phyloP scores from a whole-genome alignment of 2,888 invertebrate species.

The Lampropteryx suffumata region DNA sequence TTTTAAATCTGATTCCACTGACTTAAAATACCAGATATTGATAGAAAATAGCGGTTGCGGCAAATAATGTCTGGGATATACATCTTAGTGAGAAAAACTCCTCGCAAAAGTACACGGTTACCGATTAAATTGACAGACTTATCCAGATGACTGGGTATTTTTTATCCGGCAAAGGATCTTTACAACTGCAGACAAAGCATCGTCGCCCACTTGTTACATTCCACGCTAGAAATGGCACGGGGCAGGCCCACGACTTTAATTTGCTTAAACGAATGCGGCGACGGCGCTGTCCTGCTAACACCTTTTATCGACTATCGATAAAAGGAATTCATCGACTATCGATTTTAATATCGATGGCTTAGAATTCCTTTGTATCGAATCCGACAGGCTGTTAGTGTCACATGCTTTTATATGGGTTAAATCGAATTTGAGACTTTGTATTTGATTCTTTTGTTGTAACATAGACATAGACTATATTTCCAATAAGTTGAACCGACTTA shows the following conservation, averaged over 20 bases:
- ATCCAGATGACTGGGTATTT: neutral
- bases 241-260: constrained; percentile 29
- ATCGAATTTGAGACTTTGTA: constrained; percentile 28
- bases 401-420: constrained; percentile 42
- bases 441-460: constrained; percentile 14
- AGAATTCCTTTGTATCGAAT: constrained; percentile 10
- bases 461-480: constrained; percentile 1
- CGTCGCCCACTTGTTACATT: constrained; percentile 34
- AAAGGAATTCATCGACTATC: constrained; percentile 18
- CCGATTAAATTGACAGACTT: too few species aligned
- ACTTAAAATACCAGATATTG: too few species aligned
- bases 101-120: too few species aligned
- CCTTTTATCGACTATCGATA: constrained; percentile 23
- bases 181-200: constrained; percentile 8
- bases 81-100: too few species aligned
- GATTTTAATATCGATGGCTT: constrained; percentile 13
- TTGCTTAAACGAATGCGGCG: constrained; percentile 32
- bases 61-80: too few species aligned
- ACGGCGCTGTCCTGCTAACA: constrained; percentile 26
- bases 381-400: constrained; percentile 22
- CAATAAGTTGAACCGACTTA: constrained; percentile 1
- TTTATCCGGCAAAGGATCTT: constrained; percentile 16
- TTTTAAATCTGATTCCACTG: too few species aligned
- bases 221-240: constrained; percentile 30
- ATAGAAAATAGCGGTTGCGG: too few species aligned